Evolutionary conservation across 2,113 vertebrate species (phyloP).

Genomic region (Semnornis frantzii): DNA sequence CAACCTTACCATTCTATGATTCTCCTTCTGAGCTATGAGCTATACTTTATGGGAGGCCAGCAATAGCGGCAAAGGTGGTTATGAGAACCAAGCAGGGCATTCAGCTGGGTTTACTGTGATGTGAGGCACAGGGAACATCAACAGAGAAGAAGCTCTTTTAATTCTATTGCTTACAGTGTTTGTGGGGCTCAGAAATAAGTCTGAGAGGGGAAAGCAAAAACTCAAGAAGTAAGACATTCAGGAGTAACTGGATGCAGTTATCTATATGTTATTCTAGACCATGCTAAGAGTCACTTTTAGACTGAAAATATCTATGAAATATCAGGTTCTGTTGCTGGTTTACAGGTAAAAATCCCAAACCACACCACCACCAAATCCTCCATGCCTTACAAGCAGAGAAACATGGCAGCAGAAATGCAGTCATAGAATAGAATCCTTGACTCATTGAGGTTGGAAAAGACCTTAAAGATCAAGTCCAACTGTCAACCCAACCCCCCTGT

Average conservation of each 20-base stretch:
- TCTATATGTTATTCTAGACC: background rate
- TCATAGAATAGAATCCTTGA: background rate
- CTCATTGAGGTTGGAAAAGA: too few relatives aligned
- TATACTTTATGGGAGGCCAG: background rate
- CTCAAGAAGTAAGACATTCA: background rate
- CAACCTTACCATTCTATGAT: too few relatives aligned
- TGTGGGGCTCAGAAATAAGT: background rate
- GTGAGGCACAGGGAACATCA: background rate
- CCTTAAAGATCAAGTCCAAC: too few relatives aligned
- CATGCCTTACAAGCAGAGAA: background rate
- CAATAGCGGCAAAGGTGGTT: background rate
- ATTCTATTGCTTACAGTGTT: background rate
- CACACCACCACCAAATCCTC: background rate
- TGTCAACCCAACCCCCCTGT: too few relatives aligned
- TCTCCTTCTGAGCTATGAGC: background rate
- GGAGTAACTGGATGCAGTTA: background rate
- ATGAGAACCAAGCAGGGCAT: background rate
- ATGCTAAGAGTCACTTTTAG: background rate
- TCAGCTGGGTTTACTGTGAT: fast-evolving
- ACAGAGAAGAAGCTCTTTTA: background rate
- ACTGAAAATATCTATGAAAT: background rate
- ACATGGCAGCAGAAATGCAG: background rate
- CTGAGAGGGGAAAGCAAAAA: background rate
- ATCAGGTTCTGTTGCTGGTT: background rate
- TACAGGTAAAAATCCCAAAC: background rate